Evolutionary conservation across 2,113 vertebrate species (phyloP).

Genomic region (Antidorcas marsupialis): DNA sequence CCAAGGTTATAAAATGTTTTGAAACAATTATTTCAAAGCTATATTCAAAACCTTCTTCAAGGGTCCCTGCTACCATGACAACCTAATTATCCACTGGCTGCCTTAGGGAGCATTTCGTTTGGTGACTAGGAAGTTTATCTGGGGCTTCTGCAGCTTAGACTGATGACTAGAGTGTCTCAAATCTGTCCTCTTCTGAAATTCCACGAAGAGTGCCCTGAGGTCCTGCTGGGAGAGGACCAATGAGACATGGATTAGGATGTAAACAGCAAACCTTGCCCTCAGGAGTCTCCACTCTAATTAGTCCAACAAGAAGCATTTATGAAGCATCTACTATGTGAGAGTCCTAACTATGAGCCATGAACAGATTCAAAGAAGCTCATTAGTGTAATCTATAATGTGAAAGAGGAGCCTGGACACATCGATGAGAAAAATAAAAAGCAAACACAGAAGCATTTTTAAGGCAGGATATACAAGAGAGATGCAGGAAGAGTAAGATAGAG

Average conservation of each 20-base stretch:
- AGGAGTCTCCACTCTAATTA: neutral
- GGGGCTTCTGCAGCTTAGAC: neutral
- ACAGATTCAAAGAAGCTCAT: neutral
- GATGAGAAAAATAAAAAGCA: neutral
- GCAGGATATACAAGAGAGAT: neutral
- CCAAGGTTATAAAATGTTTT: slow-evolving; percentile 30
- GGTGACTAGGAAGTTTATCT: neutral
- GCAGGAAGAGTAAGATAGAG: neutral
- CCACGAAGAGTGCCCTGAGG: neutral
- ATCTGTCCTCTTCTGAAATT: neutral
- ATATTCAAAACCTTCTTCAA: slow-evolving; percentile 36
- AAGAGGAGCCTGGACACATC: neutral
- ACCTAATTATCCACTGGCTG: neutral
- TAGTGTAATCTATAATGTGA: neutral
- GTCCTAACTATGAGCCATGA: neutral
- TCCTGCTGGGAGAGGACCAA: neutral
- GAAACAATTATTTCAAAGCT: slow-evolving; percentile 31
- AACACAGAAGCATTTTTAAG: neutral
- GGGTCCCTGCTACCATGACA: slow-evolving; percentile 37
- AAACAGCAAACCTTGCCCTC: neutral
- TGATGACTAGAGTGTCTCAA: neutral
- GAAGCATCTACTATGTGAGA: slow-evolving; percentile 13
- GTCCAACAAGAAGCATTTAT: neutral
- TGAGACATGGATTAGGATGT: neutral
- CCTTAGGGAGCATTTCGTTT: neutral